Base-by-base conservation (phyloP, 2,888 invertebrate genomes). In the Diarsia rubi region DNA sequence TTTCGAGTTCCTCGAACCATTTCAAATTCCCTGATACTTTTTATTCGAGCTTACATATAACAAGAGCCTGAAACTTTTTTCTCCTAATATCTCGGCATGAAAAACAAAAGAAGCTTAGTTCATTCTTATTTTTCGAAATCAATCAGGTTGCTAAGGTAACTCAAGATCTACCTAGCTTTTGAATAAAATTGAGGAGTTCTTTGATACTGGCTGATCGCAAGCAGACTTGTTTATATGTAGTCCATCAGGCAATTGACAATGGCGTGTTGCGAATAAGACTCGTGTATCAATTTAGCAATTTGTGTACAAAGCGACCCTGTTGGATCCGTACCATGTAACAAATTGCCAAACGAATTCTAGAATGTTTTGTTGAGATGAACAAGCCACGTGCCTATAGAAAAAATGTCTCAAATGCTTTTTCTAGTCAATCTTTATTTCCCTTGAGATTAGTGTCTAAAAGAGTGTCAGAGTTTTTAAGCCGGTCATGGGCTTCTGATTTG, bases 201-300 rank as follows among this genome's bases (percentile, higher is more conserved):
- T 63, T 31, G 68, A 65, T 27, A 21, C 16, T 42, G 16, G 19
- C 71, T 3, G 16, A 24, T 44, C 37, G 11, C 3, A 49, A 31
- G 19, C 12, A 21, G 9, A 21, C 27, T 74, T 52, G 52, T 27
- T 88, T 84, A 84, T 84, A 84, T 84, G 83, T 81, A 81, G 77
- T 70, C 84, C 75, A 86, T 88, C 89, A 88, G 75, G 80, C 88
- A 90, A 90, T 91, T 90, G 87, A 71, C 47, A 70, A 76, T 77
- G 73, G 1, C 37, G 37, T 74, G 68, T 77, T 80, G 77, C 76
- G 75, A 76, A 69, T 68, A 57, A n/a, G 68, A 73, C 73, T 80
- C 81, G 79, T 83, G 76, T 81, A 84, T 74, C 91, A 90, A 91
- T 91, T 91, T 88, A 88, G n/a, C 87, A 89, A 90, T 91, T 87